Base-by-base conservation (phyloP, 2,888 invertebrate genomes). In the Ptilodon capucinus region DNA sequence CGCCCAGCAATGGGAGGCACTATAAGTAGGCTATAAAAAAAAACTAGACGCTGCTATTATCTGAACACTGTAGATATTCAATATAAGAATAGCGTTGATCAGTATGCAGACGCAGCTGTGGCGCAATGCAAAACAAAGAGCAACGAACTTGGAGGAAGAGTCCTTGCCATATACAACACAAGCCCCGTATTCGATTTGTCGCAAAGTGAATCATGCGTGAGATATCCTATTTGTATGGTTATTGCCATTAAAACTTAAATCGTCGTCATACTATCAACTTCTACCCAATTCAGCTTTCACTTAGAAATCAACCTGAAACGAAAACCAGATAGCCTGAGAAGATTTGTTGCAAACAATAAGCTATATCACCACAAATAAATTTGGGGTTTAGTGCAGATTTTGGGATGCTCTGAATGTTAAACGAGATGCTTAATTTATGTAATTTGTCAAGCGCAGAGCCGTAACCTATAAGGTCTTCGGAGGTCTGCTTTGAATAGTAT, bases 141-240 rank as follows among this genome's bases (percentile, higher is more conserved):
- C 90, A 87, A 80, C 82, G 89, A 89, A 86, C 90, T 86, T 74
- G 54, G 64, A 79, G 83, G 81, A 83, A 85, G 81, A 81, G 76
- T 76, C 75, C 81, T 79, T 79, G 83, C 79, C 79, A 72, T 84
- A 82, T 81, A 73, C 70, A 74, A 73, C 69, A 67, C 64, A 69
- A 73, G 61, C 52, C 62, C 83, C 79, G 74, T 81, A 76, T 75
- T 69, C 57, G 73, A 64, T 60, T 51, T 46, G 54, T 61, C 68
- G 64, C 59, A 71, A 68, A 74, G 64, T 84, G 84, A 84, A 74
- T 84, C 83, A 85, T 64, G 55, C 63, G 59, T 60, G 51, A 52
- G 60, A 67, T 67, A 71, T 71, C 68, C 72, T 75, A 76, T 79
- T 78, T 74, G 60, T 70, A 64, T 54, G 51, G 54, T 67, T 53